Percentiles rank a stretch among this genome's conserved stretches.
Conservation (phyloP, 2,888 invertebrate genomes). For the Cantharis rustica region DNA sequence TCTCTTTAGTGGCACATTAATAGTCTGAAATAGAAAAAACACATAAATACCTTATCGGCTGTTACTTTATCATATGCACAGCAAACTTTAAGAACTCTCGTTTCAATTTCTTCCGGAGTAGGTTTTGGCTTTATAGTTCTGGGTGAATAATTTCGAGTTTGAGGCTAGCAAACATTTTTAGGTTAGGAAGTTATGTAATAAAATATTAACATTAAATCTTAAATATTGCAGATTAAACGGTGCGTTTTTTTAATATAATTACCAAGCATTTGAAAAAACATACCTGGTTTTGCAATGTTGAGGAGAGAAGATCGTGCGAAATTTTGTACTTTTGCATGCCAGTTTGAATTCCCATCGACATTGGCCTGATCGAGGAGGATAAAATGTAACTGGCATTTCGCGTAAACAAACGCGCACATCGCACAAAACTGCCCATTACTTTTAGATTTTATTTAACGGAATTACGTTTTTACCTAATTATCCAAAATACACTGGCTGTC, state of each 20-base stretch:
- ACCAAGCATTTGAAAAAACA: not conserved
- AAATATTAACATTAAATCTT: not conserved
- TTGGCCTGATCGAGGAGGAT: not conserved
- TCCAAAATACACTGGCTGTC: not conserved
- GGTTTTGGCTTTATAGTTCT: conserved; percentile 58
- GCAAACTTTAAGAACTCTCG: conserved; percentile 86
- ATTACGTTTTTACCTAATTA: not conserved
- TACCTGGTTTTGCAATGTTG: not conserved
- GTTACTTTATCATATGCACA: conserved; percentile 88
- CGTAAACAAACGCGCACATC: not conserved
- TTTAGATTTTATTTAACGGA: not conserved
- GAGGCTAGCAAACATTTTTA: conserved; percentile 31
- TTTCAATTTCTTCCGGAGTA: conserved; percentile 69
- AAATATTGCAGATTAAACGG: not conserved
- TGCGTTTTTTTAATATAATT: not conserved
- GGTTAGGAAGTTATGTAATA: conserved; percentile 30
- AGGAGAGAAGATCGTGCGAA: not conserved
- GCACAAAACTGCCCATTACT: not conserved
- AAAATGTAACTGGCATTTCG: not conserved
- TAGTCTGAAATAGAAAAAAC: conserved; percentile 62
- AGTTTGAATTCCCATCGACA: not conserved
- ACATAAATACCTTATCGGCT: conserved; percentile 75
- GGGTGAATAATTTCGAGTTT: conserved; percentile 47
- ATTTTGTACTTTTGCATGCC: not conserved
- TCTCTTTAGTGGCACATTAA: conserved; percentile 68